These are phyloP conservation scores for Plecotus auritus DNA, from an alignment of 2,113 vertebrate genomes.

Conservation along the genomic window DNA sequence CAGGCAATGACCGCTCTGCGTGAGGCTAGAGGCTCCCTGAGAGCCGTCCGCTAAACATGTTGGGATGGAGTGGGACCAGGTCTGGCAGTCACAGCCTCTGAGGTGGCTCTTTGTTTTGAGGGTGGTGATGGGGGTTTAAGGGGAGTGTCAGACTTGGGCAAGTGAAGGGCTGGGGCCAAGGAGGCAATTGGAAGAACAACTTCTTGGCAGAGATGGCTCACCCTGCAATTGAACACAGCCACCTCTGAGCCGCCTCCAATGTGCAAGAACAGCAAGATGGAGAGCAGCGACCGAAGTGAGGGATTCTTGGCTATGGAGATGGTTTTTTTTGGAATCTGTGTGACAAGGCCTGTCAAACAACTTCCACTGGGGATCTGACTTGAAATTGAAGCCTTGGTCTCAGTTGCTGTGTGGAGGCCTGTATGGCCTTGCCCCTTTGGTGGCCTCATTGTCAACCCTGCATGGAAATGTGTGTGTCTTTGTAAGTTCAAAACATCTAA, in stretches of 20 bases:
- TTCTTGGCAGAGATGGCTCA: background rate
- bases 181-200: background rate
- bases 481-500: background rate
- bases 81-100: background rate
- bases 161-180: background rate
- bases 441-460: background rate
- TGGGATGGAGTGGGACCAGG: background rate
- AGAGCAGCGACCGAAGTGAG: background rate
- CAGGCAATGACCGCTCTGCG: background rate
- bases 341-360: constrained; percentile 5
- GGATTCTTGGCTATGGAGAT: constrained; percentile 17
- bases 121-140: background rate
- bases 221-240: background rate
- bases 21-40: background rate
- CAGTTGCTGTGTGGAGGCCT: background rate
- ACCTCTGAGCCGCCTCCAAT: background rate
- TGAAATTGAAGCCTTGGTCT: background rate
- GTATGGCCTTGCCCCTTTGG: background rate
- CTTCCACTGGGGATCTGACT: background rate
- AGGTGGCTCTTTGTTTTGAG: constrained; percentile 9
- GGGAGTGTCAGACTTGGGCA: constrained; percentile 15
- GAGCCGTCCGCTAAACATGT: background rate
- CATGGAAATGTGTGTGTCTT: background rate
- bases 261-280: background rate
- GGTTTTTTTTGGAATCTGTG: constrained; percentile 6